Percentiles rank a stretch among this genome's conserved stretches.
phyloP scores from a whole-genome alignment of 2,113 vertebrate genomes.

The Albula goreensis region DNA sequence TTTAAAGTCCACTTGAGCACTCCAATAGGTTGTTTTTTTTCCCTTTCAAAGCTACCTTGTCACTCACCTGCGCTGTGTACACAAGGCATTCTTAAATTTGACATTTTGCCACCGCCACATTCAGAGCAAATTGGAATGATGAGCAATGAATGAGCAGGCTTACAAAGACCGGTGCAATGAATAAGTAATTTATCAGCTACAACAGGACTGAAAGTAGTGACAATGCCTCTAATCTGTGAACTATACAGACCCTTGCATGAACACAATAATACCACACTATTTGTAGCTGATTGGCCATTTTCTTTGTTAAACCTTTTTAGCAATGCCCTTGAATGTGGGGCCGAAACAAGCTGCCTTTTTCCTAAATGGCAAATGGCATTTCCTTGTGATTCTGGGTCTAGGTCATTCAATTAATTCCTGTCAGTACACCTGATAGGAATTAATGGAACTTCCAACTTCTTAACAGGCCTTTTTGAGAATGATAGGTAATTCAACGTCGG shows the following conservation, averaged over 20 bases:
- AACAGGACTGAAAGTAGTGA: not conserved
- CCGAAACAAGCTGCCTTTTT: no score
- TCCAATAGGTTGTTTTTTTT: not conserved
- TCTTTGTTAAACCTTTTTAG: not conserved
- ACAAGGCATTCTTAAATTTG: not conserved
- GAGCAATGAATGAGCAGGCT: not conserved
- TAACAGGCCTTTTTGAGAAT: no score
- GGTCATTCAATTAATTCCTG: no score
- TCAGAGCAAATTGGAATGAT: not conserved
- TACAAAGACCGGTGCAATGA: not conserved
- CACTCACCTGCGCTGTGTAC: not conserved
- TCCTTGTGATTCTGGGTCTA: no score
- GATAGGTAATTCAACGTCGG: no score
- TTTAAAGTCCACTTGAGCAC: not conserved
- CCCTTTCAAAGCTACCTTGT: not conserved
- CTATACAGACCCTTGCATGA: not conserved
- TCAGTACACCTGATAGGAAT: not conserved
- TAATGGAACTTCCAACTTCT: not conserved
- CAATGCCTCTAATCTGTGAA: constrained; percentile 2
- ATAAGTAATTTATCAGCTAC: constrained; percentile 4
- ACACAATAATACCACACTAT: not conserved
- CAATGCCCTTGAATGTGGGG: not conserved
- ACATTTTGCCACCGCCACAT: not conserved
- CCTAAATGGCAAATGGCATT: no score
- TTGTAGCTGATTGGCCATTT: not conserved